Conservation (phyloP, 35 echinoderm and acorn worm genomes). For the Hemicentrotus pulcherrimus region DNA sequence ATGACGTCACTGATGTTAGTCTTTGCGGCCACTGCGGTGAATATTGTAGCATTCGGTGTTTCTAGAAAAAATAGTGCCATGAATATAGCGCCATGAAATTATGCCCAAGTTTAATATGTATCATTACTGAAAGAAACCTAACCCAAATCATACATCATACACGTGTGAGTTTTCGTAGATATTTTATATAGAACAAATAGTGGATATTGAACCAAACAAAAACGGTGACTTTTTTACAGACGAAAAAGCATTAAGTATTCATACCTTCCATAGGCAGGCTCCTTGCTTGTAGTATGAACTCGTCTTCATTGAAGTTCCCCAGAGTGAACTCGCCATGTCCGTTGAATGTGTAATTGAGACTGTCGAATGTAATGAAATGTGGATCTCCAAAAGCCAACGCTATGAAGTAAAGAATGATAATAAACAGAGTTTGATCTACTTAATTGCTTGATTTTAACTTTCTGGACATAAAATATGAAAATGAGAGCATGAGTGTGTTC, state of each 20-base stretch:
- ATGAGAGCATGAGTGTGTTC: neutral
- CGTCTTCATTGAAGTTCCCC: neutral
- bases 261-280: neutral
- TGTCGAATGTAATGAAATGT: slow-evolving; percentile 44
- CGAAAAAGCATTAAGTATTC: no score
- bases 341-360: slow-evolving; percentile 43
- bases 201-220: neutral
- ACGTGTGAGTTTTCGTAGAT: neutral
- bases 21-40: slow-evolving; percentile 35
- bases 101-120: neutral
- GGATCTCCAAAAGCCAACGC: slow-evolving; percentile 45
- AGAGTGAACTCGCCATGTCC: slow-evolving; percentile 43
- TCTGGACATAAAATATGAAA: neutral
- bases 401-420: neutral
- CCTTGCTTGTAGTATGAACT: slow-evolving; percentile 41
- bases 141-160: neutral
- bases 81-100: neutral
- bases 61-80: neutral
- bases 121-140: neutral
- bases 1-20: neutral
- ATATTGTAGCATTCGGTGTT: slow-evolving; percentile 14
- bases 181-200: neutral
- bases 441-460: neutral
- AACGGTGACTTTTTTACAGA: neutral
- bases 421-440: neutral